Evolutionary conservation across 2,888 invertebrate species (phyloP).

Genomic region (Epistrophe eligans): DNA sequence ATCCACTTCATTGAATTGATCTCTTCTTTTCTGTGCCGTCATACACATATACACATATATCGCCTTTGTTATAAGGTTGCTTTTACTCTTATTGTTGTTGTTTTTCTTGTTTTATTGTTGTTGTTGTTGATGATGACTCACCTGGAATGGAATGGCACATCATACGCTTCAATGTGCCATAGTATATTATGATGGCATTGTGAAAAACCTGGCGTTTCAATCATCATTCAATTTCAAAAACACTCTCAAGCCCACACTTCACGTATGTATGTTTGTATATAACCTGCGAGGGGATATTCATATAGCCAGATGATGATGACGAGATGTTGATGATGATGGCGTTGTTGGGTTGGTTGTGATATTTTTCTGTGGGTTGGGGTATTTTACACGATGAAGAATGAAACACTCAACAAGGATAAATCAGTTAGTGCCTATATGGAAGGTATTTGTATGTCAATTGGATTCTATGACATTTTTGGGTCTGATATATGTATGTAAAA

Average conservation of each 20-base stretch:
- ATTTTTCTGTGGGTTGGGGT: background rate
- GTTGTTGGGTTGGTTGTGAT: background rate
- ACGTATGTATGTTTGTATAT: too few species aligned
- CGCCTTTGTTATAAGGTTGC: background rate
- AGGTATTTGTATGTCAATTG: slow-evolving; percentile 20
- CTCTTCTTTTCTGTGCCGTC: background rate
- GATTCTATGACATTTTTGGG: slow-evolving; percentile 31
- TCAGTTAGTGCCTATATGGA: slow-evolving; percentile 24
- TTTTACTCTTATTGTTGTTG: slow-evolving; percentile 17
- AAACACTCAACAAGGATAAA: slow-evolving; percentile 40
- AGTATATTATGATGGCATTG: slow-evolving; percentile 4
- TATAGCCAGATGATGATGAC: slow-evolving; percentile 35
- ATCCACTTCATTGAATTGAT: slow-evolving; percentile 32
- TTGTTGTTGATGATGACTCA: slow-evolving; percentile 28
- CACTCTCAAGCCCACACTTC: background rate
- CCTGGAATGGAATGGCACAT: slow-evolving; percentile 52
- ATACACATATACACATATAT: too few species aligned
- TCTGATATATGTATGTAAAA: background rate
- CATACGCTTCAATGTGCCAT: slow-evolving; percentile 24
- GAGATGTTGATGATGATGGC: slow-evolving; percentile 23
- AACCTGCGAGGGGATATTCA: background rate
- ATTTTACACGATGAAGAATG: background rate
- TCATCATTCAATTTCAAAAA: slow-evolving; percentile 48
- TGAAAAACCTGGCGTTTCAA: slow-evolving; percentile 43
- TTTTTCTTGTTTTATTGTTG: slow-evolving; percentile 8